These are phyloP conservation scores for Aleiodes testaceus DNA, from an alignment of 2,888 invertebrate genomes.

Conservation along the genomic window DNA sequence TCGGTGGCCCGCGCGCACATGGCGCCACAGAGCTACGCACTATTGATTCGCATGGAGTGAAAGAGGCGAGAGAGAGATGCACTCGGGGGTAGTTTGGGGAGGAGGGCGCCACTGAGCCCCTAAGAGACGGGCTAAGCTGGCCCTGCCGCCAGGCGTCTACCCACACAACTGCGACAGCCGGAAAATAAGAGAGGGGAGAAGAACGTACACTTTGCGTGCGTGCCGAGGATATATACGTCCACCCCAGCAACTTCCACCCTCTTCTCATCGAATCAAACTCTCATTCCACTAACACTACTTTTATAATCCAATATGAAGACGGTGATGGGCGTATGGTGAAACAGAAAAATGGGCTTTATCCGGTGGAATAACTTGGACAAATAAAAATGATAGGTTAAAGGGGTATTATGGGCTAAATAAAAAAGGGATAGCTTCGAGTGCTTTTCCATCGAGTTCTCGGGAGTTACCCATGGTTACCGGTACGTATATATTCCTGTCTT, in stretches of 20 bases:
- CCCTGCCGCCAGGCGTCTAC: constrained; percentile 26
- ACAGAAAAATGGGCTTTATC: neutral
- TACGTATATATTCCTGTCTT: constrained; percentile 14
- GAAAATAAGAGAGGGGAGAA: neutral
- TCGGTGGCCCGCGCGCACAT: constrained; percentile 49
- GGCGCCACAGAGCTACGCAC: constrained; percentile 64
- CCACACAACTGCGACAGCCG: constrained; percentile 5
- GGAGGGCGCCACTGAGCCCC: constrained; percentile 47
- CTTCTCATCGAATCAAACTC: constrained; percentile 29
- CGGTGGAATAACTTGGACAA: neutral
- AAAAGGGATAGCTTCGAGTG: constrained; percentile 1
- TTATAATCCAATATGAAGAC: constrained; percentile 11
- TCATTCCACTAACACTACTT: constrained; percentile 16
- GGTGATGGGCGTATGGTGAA: neutral
- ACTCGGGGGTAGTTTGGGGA: constrained; percentile 51
- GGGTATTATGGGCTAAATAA: too few relatives aligned
- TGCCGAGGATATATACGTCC: constrained; percentile 25
- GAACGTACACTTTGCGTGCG: constrained; percentile 42
- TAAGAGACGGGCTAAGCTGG: constrained; percentile 52
- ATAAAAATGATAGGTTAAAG: neutral
- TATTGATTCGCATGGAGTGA: constrained; percentile 68
- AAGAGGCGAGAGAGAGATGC: constrained; percentile 49
- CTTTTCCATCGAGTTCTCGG: neutral
- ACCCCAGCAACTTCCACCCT: constrained; percentile 2
- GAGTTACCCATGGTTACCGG: constrained; percentile 31